Base-by-base conservation (phyloP, 2,888 invertebrate genomes). In the Aethes cnicana region DNA sequence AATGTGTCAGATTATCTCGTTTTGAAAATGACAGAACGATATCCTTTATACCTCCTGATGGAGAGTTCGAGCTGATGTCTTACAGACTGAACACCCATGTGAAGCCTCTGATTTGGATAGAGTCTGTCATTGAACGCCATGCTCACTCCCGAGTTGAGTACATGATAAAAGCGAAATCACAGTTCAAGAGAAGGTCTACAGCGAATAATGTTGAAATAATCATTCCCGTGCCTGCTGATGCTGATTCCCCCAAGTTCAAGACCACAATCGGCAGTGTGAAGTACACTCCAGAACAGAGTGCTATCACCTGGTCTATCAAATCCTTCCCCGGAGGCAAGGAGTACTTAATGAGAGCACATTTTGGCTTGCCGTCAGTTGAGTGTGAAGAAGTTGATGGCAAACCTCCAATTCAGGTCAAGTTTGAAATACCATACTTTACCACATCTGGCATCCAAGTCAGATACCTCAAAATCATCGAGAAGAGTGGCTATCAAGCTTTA, bases 191-290 rank as follows among this genome's bases (percentile, higher is more conserved):
- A 23, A 92, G 98, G 37, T 98, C 98, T 0, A 99, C 98, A 0
- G 99, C 99, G 0, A 99, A 99, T 77, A 98, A 99, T 88, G 99
- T 99, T 32, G 99, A 99, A 85, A 98, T 99, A 60, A 95, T 97
- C 18, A 97, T 98, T 69, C 97, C 98, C 0, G 98, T 98, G 35
- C 98, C 98, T 17, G 95, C 95, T 47, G 99, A 99, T 91, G 99
- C 98, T 0, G 98, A 99, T 80, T 97, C 98, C 1, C 99, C 99
- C 0, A 98, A 98, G 84, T 99, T 99, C 80, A 98, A 98, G 78
- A 98, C 98, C 0, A 97, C 98, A 0, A 96, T 98, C 62, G 99
- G 99, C 30, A 97, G 96, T 79, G 98, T 98, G 16, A 98, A 97
- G 78, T 99, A 99, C 83, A 96, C 97, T 0, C 99, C 99, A 0